phyloP scores from a whole-genome alignment of 1,140 invertebrate genomes.

The Sweltsa coloradensis region DNA sequence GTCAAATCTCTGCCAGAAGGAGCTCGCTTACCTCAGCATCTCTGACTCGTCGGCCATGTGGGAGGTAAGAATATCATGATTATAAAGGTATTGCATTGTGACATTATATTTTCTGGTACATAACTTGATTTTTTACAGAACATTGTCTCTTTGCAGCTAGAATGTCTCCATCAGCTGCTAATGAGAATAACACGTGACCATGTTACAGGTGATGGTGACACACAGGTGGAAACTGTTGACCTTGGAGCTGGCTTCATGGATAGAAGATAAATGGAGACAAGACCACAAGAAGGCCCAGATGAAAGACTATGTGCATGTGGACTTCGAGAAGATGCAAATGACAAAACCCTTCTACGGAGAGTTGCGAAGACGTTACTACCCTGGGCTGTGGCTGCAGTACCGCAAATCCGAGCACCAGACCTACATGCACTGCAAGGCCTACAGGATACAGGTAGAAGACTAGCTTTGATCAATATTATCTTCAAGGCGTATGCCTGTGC shows the following conservation, averaged over 20 bases:
- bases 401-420: slow-evolving; percentile 53
- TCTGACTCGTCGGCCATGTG: slow-evolving; percentile 58
- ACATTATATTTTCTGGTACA: no score
- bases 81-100: no score
- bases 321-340: slow-evolving; percentile 77
- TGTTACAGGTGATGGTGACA: slow-evolving; percentile 63
- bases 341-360: slow-evolving; percentile 75
- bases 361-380: slow-evolving; percentile 54
- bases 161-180: no score
- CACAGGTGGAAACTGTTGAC: slow-evolving; percentile 65
- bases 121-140: no score
- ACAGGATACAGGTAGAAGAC: slow-evolving; percentile 43
- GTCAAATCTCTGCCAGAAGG: slow-evolving; percentile 23
- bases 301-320: slow-evolving; percentile 60
- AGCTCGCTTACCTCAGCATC: slow-evolving; percentile 52
- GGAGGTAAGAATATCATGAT: no score
- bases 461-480: no score
- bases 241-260: slow-evolving; percentile 62
- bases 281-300: slow-evolving; percentile 56
- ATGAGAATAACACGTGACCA: no score
- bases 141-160: no score
- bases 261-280: slow-evolving; percentile 64
- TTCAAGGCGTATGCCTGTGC: no score
- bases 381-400: slow-evolving; percentile 63
- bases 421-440: slow-evolving; percentile 54